Conservation (phyloP, 1,140 invertebrate genomes). For the Mizuhopecten yessoensis region DNA sequence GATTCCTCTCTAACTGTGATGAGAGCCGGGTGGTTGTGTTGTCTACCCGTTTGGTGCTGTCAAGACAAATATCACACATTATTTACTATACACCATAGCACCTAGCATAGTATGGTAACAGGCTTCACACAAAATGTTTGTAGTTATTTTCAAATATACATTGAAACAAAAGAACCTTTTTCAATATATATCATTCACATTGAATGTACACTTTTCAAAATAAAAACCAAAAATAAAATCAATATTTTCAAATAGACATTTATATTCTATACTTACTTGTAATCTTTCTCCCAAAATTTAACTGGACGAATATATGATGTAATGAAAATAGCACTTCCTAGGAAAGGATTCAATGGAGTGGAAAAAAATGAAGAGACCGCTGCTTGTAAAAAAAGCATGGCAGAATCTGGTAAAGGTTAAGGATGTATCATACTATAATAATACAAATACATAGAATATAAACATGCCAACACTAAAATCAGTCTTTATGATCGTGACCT, state of each 20-base stretch:
- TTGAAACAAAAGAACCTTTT: too few species aligned
- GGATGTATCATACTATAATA: slow-evolving; percentile 42
- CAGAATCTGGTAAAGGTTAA: slow-evolving; percentile 88
- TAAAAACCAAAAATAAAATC: too few species aligned
- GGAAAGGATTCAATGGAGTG: slow-evolving; percentile 86
- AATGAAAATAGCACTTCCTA: slow-evolving; percentile 96
- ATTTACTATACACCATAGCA: background rate
- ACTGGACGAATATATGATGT: slow-evolving; percentile 98
- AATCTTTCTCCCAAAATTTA: slow-evolving; percentile 99
- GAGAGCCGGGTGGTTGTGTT: slow-evolving; percentile 98
- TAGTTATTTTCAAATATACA: too few species aligned
- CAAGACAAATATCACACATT: slow-evolving; percentile 54
- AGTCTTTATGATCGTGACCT: too few species aligned
- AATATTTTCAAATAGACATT: background rate
- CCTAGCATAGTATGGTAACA: too few species aligned
- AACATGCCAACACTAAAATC: too few species aligned
- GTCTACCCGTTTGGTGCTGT: slow-evolving; percentile 95
- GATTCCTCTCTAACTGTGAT: slow-evolving; percentile 96
- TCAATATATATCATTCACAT: too few species aligned
- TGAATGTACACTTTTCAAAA: too few species aligned
- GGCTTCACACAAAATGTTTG: too few species aligned
- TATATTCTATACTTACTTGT: slow-evolving; percentile 87
- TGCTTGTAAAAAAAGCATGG: slow-evolving; percentile 98
- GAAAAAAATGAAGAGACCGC: slow-evolving; percentile 95
- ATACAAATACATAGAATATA: too few species aligned